phyloP scores from a whole-genome alignment of 2,888 invertebrate genomes.

The Atrina japonica region DNA sequence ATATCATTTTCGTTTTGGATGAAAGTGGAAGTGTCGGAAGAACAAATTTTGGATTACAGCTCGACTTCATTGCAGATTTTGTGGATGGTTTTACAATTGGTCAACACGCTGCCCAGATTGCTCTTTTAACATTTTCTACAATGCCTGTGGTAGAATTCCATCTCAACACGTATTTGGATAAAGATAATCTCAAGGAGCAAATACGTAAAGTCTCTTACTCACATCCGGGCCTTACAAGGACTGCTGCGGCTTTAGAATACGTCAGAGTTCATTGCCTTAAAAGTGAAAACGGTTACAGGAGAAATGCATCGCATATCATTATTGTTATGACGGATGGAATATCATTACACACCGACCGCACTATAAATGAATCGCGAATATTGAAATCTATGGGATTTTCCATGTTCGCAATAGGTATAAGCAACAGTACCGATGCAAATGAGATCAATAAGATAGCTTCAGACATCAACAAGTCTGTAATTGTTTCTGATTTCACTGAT shows the following conservation, averaged over 20 bases:
- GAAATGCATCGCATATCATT: not conserved
- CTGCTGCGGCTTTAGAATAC: not conserved
- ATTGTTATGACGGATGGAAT: constrained; percentile 17
- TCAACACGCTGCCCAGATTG: not conserved
- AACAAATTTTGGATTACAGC: not conserved
- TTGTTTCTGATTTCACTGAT: not conserved
- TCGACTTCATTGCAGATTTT: constrained; percentile 14
- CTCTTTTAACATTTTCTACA: constrained; percentile 7
- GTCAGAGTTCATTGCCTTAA: not conserved
- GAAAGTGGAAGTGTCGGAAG: constrained; percentile 9
- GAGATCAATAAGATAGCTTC: constrained; percentile 7
- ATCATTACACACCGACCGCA: not conserved
- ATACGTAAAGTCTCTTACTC: not conserved
- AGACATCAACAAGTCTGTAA: not conserved
- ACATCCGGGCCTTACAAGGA: constrained; percentile 11
- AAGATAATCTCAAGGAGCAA: not conserved
- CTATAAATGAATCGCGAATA: not conserved
- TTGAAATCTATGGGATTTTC: not conserved
- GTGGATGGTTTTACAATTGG: constrained; percentile 7
- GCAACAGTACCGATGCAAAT: not conserved
- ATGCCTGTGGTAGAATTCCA: not conserved
- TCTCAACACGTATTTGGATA: constrained; percentile 1
- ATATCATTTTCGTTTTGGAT: constrained; percentile 14
- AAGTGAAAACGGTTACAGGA: not conserved
- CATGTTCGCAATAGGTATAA: constrained; percentile 8